Evolutionary conservation across 2,888 invertebrate species (phyloP).

Genomic region (Xanthia togata): DNA sequence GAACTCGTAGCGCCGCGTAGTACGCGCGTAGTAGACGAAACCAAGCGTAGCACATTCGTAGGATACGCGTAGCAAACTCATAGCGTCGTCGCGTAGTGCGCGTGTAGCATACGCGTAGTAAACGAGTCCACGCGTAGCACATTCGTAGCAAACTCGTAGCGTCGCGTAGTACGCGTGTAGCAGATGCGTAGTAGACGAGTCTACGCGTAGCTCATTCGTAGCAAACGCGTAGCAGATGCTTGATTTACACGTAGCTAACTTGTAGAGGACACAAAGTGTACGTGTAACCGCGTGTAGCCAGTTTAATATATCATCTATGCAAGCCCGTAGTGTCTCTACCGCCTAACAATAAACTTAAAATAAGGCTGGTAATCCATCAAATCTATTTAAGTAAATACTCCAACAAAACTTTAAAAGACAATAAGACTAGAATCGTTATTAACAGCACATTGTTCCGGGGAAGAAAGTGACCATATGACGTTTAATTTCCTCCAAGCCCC

Average conservation of each 20-base stretch:
- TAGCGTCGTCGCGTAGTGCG: background rate
- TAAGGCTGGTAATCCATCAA: background rate
- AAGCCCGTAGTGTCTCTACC: background rate
- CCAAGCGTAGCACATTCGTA: background rate
- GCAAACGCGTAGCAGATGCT: background rate
- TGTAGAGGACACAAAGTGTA: background rate
- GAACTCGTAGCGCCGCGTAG: background rate
- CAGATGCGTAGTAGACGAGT: background rate
- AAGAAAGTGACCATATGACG: constrained; percentile 87
- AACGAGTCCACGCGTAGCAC: background rate
- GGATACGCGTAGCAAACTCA: background rate
- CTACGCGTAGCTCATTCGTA: background rate
- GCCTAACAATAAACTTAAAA: constrained; percentile 9
- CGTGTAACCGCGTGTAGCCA: background rate
- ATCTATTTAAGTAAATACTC: constrained; percentile 11
- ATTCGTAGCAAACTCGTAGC: background rate
- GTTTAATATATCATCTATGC: background rate
- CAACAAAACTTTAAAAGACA: constrained; percentile 35
- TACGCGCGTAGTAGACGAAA: background rate
- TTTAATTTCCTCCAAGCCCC: constrained; percentile 86
- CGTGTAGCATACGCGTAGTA: background rate
- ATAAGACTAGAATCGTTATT: constrained; percentile 67
- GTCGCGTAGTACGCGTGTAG: background rate
- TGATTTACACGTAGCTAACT: constrained; percentile 2
- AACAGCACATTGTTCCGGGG: constrained; percentile 77